Conservation (phyloP, 2,113 vertebrate genomes). For the Antennarius striatus region DNA sequence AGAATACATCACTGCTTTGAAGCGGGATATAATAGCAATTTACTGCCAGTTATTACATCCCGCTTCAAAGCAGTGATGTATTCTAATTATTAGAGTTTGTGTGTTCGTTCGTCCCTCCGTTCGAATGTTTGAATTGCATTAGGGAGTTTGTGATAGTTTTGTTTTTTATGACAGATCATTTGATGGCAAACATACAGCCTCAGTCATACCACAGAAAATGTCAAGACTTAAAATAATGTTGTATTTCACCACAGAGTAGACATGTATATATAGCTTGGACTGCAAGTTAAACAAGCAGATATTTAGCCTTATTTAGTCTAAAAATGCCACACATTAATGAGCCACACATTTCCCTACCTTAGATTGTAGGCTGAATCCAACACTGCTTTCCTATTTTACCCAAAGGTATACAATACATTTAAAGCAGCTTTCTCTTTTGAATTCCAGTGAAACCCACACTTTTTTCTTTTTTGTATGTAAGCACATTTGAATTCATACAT, state of each 20-base stretch:
- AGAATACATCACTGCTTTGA: no score
- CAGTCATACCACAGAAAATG: background rate
- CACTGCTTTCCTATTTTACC: background rate
- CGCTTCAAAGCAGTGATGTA: no score
- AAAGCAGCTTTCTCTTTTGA: background rate
- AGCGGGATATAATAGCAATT: no score
- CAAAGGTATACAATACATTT: background rate
- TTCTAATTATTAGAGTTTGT: no score
- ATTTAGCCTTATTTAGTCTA: background rate
- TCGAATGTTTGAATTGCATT: no score
- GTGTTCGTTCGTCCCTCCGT: no score
- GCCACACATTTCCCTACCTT: slow-evolving; percentile 5
- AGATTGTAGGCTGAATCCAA: background rate
- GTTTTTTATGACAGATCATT: no score
- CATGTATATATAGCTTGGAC: background rate
- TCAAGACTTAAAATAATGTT: background rate
- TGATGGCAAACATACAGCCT: no score
- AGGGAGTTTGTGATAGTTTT: no score
- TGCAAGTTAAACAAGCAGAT: background rate
- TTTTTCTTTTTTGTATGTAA: background rate
- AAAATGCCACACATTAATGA: background rate
- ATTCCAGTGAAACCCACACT: background rate
- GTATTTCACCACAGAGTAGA: background rate
- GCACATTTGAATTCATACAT: background rate
- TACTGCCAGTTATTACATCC: no score